Base-by-base conservation (phyloP, 2,888 invertebrate genomes). In the Drosophila pseudotalamancana region DNA sequence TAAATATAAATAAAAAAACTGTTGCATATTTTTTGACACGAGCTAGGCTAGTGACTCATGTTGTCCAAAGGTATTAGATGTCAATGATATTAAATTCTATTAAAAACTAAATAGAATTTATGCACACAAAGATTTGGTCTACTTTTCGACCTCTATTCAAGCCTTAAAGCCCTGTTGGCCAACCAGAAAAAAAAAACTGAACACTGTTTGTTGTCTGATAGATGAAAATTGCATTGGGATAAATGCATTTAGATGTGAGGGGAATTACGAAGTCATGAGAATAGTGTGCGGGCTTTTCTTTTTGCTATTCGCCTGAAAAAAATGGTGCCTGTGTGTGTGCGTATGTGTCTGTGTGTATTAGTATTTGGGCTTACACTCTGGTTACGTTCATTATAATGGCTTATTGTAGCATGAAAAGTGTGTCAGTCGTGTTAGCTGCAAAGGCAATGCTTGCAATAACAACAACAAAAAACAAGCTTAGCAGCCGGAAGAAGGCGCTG, bases 381-480 rank as follows among this genome's bases (percentile, higher is more conserved):
- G 69, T 59, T 66, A 76, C 74, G 77, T 84, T 87, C 81, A 87
- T 81, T 87, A 81, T 81, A 84, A 81, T 84, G 84, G 85, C 81
- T 87, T 87, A 87, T 81, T 81, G 81, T 87, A 68, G 68, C 87
- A 81, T 87, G 87, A 81, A 81, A 81, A 81, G 85, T 81, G 75
- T 81, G 81, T 81, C 81, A 81, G 87, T 87, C 87, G 72, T 81
- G 81, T 80, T 69, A 64, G 65, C 62, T 46, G 86, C 80, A 68
- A 49, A 65, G 62, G 64, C 75, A 70, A 60, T 43, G 57, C 48
- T 39, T 4, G 39, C 48, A 43, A 35, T 32, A 51, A 29, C 34
- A 67, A 56, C 60, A 73, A 63, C 59, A 37, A 67, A 56, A 55
- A 73, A 63, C 59, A 70, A 74, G 57, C 69, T 69, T 54, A 39